Percentiles rank a stretch among this genome's conserved stretches.
phyloP scores from a whole-genome alignment of 92 coral and sea anemone genomes.

The Diadumene lineata region DNA sequence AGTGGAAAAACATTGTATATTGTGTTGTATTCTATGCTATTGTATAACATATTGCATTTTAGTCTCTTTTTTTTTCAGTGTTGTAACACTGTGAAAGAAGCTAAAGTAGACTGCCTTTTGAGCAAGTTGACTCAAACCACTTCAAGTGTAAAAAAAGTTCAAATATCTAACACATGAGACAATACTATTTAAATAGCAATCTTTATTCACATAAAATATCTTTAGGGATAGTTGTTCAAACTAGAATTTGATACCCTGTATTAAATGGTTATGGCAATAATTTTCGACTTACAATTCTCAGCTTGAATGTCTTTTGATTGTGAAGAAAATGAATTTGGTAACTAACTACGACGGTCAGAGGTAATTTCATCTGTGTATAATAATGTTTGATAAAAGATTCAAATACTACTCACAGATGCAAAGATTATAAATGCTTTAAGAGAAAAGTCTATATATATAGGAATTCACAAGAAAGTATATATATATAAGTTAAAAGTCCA shows the following conservation, averaged over 20 bases:
- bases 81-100: too few species aligned
- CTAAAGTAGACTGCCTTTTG: too few species aligned
- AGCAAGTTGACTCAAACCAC: too few species aligned
- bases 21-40: too few species aligned
- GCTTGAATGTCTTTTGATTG: neutral
- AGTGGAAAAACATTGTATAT: too few species aligned
- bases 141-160: neutral
- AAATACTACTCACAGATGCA: neutral
- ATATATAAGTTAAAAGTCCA: constrained; percentile 23
- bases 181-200: constrained; percentile 29
- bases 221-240: constrained; percentile 15
- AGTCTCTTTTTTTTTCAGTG: too few species aligned
- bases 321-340: too few species aligned
- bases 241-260: constrained; percentile 5
- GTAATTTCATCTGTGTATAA: neutral
- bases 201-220: constrained; percentile 81
- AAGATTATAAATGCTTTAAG: constrained; percentile 2
- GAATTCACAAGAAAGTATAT: neutral
- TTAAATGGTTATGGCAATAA: neutral
- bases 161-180: neutral
- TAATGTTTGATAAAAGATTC: neutral
- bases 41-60: too few species aligned
- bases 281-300: neutral
- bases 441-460: neutral
- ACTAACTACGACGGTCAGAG: neutral